Evolutionary conservation across 1,140 invertebrate genomes (phyloP).

Genomic region (Cotesia glomerata): DNA sequence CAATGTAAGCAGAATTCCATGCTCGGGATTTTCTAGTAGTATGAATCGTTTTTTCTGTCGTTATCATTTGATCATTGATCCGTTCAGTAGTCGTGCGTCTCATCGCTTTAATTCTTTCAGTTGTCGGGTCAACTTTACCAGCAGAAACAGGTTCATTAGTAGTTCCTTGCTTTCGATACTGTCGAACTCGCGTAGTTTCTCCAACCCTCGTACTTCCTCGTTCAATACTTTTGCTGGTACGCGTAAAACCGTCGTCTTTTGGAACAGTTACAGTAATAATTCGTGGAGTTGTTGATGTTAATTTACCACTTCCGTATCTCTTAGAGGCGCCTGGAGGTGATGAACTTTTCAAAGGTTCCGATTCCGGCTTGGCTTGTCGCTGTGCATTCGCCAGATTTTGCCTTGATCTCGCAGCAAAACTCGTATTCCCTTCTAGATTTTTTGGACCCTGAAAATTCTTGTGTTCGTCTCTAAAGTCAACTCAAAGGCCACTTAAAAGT

Average conservation of each 20-base stretch:
- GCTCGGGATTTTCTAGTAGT: not conserved
- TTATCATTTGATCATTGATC: not conserved
- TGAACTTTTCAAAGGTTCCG: conserved; percentile 45
- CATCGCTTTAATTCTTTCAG: not conserved
- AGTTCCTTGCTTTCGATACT: not conserved
- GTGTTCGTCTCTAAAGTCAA: conserved; percentile 35
- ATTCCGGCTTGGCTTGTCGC: conserved; percentile 55
- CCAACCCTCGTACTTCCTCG: conserved; percentile 1
- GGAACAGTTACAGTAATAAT: not conserved
- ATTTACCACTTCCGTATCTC: conserved; percentile 2
- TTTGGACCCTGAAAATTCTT: conserved; percentile 56
- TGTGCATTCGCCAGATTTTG: conserved; percentile 56
- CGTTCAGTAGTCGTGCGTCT: not conserved
- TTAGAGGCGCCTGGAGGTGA: conserved; percentile 4
- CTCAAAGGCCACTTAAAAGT: conserved; percentile 7
- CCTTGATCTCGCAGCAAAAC: conserved; percentile 51
- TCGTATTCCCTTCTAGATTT: conserved; percentile 37
- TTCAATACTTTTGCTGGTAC: conserved; percentile 20
- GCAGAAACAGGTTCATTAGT: not conserved
- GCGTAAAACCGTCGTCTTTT: conserved; percentile 12
- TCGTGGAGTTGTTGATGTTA: conserved; percentile 2
- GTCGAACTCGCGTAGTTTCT: conserved; percentile 4
- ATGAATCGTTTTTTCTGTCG: not conserved
- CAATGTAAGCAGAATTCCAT: conserved; percentile 31
- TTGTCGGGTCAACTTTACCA: not conserved